Evolutionary conservation across 2,113 vertebrate genomes (phyloP), one percentile per base, ranked within the genome.

Genomic region (Dicentrarchus labrax): DNA sequence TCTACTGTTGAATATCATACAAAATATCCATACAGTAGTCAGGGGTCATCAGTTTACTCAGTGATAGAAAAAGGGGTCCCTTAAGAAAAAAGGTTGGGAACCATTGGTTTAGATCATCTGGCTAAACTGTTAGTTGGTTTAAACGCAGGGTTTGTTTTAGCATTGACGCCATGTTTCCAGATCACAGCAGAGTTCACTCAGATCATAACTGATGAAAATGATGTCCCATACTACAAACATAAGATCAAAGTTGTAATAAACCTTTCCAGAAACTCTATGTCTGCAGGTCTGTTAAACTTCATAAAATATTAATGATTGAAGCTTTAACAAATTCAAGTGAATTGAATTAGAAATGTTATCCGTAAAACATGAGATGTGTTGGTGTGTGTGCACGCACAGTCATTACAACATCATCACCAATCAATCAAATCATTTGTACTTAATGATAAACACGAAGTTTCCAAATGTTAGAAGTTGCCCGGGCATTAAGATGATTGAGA

Each of bases 361-460:
- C 45, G n/a, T 8, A 15, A 68, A 50, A 78, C n/a, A 41, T 70
- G 21, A 48, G 10, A 24, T 12, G 43, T 69, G 56, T 59, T 13
- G n/a, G 10, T 38, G 13, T 30, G 36, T 61, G 39, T 54, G 17
- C 13, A 41, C 7, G 39, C 50, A n/a, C 47, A 16, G 47, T 50
- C 61, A 39, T 57, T 10, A 21, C 54, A 61, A 3, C 45, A 38
- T 13, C 5, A 39, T 67, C 74, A 62, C 68, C 50, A 41, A 64
- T 85, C 38, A 56, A 30, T 78, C n/a, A 56, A 54, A 61, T 72
- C 16, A 72, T 72, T 60, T 12, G 9, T 21, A 9, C 19, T 19
- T 17, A 16, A 50, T 57, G 24, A 83, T 45, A 51, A 62, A 71
- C 13, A 59, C 48, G 64, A 66, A 36, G 48, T 80, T 57, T 64